A percentile compares a stretch with the other conserved stretches of the same genome.
These are phyloP conservation scores for Lophotriccus pileatus DNA, from an alignment of 2,797 vertebrate species.

Conservation along the genomic window DNA sequence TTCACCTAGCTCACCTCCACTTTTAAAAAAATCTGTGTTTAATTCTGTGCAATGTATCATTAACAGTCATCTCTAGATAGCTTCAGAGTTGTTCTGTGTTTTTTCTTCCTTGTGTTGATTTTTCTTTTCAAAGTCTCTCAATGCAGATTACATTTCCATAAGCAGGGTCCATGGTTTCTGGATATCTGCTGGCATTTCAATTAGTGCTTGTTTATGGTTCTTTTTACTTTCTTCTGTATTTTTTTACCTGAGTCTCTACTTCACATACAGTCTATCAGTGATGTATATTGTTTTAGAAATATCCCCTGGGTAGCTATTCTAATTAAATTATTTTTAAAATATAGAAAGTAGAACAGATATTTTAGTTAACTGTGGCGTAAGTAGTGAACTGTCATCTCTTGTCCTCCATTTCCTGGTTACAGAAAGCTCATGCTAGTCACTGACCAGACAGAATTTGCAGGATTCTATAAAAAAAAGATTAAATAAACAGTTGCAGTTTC, in stretches of 20 bases:
- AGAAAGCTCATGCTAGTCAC: neutral
- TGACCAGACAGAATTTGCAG: neutral
- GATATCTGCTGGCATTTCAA: neutral
- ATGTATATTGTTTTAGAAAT: neutral
- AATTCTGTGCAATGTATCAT: neutral
- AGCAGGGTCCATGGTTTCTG: neutral
- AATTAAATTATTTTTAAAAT: slow-evolving; percentile 41
- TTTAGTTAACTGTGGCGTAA: neutral
- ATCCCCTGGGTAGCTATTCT: slow-evolving; percentile 1
- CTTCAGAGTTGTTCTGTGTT: neutral
- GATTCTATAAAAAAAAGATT: neutral
- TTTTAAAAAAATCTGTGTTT: neutral
- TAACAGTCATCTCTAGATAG: neutral
- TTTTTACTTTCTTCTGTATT: neutral
- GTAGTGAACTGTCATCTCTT: neutral
- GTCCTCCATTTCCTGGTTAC: neutral
- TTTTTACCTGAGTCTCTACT: neutral
- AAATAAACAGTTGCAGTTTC: neutral
- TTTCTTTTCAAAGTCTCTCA: neutral
- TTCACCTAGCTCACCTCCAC: neutral
- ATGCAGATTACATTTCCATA: neutral
- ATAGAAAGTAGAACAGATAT: slow-evolving; percentile 29
- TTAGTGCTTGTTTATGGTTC: neutral
- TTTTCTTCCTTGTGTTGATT: neutral
- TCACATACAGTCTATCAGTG: neutral